phyloP scores from a whole-genome alignment of 2,113 vertebrate genomes.

The Hippocampus abdominalis region DNA sequence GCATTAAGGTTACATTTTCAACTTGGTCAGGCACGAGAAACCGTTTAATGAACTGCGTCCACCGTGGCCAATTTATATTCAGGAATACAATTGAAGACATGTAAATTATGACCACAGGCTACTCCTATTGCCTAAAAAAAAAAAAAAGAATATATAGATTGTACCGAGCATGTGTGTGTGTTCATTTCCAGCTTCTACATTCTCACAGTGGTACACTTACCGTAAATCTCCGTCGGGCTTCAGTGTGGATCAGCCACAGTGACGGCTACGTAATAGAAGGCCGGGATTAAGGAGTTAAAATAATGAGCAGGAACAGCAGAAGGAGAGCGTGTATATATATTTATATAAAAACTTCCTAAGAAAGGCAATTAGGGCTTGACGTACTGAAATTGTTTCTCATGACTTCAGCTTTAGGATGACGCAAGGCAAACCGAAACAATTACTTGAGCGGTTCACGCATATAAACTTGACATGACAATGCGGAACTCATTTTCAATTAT shows the following conservation, averaged over 20 bases:
- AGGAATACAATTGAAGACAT: conserved; percentile 7
- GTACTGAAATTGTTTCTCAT: conserved; percentile 39
- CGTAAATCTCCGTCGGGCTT: conserved; percentile 27
- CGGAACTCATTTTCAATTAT: conserved; percentile 50
- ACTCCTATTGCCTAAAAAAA: not conserved
- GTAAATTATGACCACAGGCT: not conserved
- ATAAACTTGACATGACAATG: conserved; percentile 60
- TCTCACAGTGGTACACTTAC: conserved; percentile 25
- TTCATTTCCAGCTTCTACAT: conserved; percentile 18
- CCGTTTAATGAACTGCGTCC: conserved; percentile 17
- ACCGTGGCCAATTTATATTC: not conserved
- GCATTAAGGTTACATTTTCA: not conserved
- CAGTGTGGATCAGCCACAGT: conserved; percentile 27
- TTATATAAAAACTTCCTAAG: not conserved
- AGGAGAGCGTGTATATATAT: conserved; percentile 29
- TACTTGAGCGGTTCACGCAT: conserved; percentile 62
- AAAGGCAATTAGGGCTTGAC: conserved; percentile 36
- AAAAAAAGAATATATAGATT: not conserved
- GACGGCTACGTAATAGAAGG: conserved; percentile 30
- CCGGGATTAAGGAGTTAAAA: conserved; percentile 44
- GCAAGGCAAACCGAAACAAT: conserved; percentile 63
- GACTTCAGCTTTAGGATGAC: conserved; percentile 47
- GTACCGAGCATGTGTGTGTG: conserved; percentile 21
- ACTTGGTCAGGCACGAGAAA: not conserved
- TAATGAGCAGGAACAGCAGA: conserved; percentile 34